Base-by-base conservation (phyloP, 2,113 vertebrate genomes). In the Lutjanus erythropterus region DNA sequence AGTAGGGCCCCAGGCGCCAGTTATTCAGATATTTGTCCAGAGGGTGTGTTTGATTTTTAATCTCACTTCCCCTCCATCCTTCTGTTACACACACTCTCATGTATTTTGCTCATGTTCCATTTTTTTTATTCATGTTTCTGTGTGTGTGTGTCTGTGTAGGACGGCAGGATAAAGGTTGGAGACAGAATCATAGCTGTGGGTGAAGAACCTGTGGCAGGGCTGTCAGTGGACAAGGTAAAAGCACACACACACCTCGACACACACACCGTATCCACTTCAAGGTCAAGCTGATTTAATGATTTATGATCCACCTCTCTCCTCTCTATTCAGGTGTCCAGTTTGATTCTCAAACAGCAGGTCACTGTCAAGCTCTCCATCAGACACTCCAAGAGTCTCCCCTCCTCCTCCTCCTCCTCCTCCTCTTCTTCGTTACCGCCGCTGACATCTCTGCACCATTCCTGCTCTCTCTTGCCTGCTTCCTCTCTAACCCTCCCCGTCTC, bases 221-320 rank as follows among this genome's bases (percentile, higher is more conserved):
- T 94, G 78, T 95, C 96, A 71, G 92, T 95, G 67, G 96, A 97
- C 87, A 96, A 97, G 97, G 97, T 98, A 87, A 27, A 93, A 60
- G 64, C 59, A 68, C 47, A 37, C 27, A 78, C 39, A 67, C 49
- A 65, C 33, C n/a, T n/a, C n/a, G n/a, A 55, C 41, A 55, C 56
- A 47, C 23, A 29, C 46, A 75, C 33, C 62, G 41, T 41, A 25
- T 50, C 44, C 53, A 37, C 44, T 70, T 70, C 84, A 87, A 84
- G 88, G 81, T 87, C 85, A 61, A 23, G 68, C 21, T 62, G 80
- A 86, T 82, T 84, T 70, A 84, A 88, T 81, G 60, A 88, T 88
- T 74, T 60, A 83, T 84, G 81, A 78, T 83, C 80, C 9, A 19
- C 55, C 50, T 74, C 61, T 83, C 68, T 60, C 79, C 67, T 90